phyloP scores from a whole-genome alignment of 1,140 invertebrate genomes.

The Drosophila burlai region DNA sequence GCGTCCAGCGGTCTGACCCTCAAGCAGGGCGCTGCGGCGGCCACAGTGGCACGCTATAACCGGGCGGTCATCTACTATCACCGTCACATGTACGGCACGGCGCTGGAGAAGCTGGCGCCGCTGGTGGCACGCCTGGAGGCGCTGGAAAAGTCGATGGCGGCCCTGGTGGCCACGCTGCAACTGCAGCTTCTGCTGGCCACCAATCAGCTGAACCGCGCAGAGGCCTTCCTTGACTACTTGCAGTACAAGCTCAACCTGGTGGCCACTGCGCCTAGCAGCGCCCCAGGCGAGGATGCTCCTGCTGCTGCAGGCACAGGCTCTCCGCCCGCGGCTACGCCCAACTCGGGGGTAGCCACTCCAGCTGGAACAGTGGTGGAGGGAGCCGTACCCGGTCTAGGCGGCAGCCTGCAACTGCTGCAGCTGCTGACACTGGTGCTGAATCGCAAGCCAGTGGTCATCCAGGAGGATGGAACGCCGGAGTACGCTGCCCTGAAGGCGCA shows the following conservation, averaged over 20 bases:
- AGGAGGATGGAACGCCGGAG: slow-evolving; percentile 83
- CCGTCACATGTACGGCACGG: slow-evolving; percentile 91
- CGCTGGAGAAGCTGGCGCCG: slow-evolving; percentile 90
- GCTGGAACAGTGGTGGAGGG: slow-evolving; percentile 61
- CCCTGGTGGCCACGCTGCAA: slow-evolving; percentile 86
- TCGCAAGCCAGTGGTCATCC: slow-evolving; percentile 86
- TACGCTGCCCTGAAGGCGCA: slow-evolving; percentile 86
- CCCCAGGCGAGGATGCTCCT: slow-evolving; percentile 15
- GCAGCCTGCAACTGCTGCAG: slow-evolving; percentile 85
- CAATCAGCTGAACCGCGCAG: slow-evolving; percentile 78
- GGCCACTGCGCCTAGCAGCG: slow-evolving; percentile 76
- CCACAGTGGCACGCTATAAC: slow-evolving; percentile 90
- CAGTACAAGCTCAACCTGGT: slow-evolving; percentile 70
- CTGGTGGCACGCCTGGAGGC: slow-evolving; percentile 91
- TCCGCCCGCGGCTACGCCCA: slow-evolving; percentile 5
- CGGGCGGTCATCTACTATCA: slow-evolving; percentile 94
- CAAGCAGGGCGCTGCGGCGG: slow-evolving; percentile 58
- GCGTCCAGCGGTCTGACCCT: slow-evolving; percentile 34
- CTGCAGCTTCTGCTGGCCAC: slow-evolving; percentile 79
- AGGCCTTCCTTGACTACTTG: slow-evolving; percentile 74
- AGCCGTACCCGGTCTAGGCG: slow-evolving; percentile 45
- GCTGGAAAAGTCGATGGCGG: slow-evolving; percentile 88
- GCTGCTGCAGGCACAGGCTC: slow-evolving; percentile 13
- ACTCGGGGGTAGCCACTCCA: slow-evolving; percentile 59
- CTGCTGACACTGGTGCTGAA: slow-evolving; percentile 86